Evolutionary conservation across 92 coral and sea anemone species (phyloP), one percentile per base, ranked within the genome.

Genomic region (Parazoanthus darwini): DNA sequence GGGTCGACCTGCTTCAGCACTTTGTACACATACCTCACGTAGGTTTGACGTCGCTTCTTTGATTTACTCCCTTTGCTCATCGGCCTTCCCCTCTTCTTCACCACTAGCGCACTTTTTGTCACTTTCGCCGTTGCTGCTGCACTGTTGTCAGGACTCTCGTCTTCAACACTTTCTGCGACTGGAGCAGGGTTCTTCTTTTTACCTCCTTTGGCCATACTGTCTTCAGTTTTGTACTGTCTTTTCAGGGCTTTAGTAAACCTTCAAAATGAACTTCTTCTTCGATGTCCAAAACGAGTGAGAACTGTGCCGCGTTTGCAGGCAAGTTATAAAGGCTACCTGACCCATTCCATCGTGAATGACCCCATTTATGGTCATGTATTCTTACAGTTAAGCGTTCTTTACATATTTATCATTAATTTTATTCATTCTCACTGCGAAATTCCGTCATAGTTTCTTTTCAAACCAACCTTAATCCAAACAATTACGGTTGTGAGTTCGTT

Each of bases 1-100:
- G 82, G 82, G 25, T 79, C 67, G 22, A 79, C 82, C 39, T 79
- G 82, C 39, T 79, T 79, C 36, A 79, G 43, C 5, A 79, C 82
- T 50, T 79, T 79, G 82, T 79, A 79, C 37, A 79, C 66, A 8
- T 44, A 79, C 3, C 39, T 79, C 20, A n/a, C 23, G 36, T 48
- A 79, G 8, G 42, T 22, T n/a, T 79, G 37, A 15, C 82, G 82
- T 73, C 77, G 77, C 16, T 36, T 73, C 42, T 73, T 73, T 39
- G 42, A 73, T 13, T 8, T 73, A 8, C 5, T 63, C 26, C 18
- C 70, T 63, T 63, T 63, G 66, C 66, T 22, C 70, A 20, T 3
- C 4, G 70, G 70, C 6, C 70, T 63, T 23, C 70, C 70, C 8
- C 7, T 63, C 8, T 22, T 73, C 77, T 33, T 73, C 43, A 8